Evolutionary conservation across 2,888 invertebrate genomes (phyloP).

Genomic region (Pachliopta kotzebuea): DNA sequence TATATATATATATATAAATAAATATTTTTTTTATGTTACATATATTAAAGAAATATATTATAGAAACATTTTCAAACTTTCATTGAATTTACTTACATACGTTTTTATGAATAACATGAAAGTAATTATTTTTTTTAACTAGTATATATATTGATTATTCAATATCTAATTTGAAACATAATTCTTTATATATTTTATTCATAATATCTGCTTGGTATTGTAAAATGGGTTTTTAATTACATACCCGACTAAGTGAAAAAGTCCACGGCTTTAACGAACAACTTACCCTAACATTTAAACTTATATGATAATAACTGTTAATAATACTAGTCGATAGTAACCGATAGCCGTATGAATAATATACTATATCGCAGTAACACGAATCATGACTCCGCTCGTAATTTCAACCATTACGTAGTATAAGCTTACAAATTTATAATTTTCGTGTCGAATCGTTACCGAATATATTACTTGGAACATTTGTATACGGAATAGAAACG

Average conservation of each 20-base stretch:
- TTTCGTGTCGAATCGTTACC: constrained; percentile 50
- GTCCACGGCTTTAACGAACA: constrained; percentile 57
- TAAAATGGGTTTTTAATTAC: constrained; percentile 68
- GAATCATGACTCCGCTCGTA: constrained; percentile 62
- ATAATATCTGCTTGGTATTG: constrained; percentile 48
- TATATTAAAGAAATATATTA: too few relatives aligned
- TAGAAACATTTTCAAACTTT: too few relatives aligned
- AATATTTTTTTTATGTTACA: too few relatives aligned
- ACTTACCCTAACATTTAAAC: constrained; percentile 62
- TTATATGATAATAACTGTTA: constrained; percentile 60
- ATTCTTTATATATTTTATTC: constrained; percentile 13
- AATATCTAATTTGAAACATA: too few relatives aligned
- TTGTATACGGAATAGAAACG: neutral
- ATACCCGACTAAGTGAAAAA: constrained; percentile 59
- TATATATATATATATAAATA: too few relatives aligned
- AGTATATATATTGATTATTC: too few relatives aligned
- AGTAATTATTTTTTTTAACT: too few relatives aligned
- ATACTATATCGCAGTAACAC: constrained; percentile 63
- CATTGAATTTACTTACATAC: too few relatives aligned
- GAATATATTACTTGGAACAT: constrained; percentile 47
- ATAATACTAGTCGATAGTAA: constrained; percentile 65
- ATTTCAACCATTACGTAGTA: constrained; percentile 62
- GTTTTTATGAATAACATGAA: too few relatives aligned
- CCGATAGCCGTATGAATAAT: constrained; percentile 57
- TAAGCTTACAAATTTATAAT: constrained; percentile 57